Evolutionary conservation across 2,888 invertebrate genomes (phyloP).

Genomic region (Rhodophaea formosa): DNA sequence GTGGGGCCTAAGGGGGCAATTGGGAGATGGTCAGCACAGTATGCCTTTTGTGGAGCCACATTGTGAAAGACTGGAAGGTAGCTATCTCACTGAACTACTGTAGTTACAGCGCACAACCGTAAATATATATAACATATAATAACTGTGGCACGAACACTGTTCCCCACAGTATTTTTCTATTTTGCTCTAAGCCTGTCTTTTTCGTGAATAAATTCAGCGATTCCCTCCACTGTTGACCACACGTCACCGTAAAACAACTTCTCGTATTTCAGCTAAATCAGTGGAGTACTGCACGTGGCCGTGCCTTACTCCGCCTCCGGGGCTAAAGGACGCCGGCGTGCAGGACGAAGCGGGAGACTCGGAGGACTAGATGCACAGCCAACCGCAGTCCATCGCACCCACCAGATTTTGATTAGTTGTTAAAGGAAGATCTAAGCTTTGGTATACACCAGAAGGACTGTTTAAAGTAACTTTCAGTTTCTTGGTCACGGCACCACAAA

Average conservation of each 20-base stretch:
- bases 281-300: neutral
- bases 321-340: neutral
- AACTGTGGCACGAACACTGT: no score
- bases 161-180: neutral
- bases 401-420: no score
- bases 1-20: constrained; percentile 80
- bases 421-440: no score
- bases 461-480: no score
- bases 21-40: constrained; percentile 78
- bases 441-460: no score
- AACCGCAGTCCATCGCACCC: no score
- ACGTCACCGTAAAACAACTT: no score
- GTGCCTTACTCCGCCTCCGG: neutral
- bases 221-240: no score
- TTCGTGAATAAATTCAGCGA: no score
- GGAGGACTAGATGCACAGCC: neutral
- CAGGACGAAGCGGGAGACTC: neutral
- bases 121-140: no score
- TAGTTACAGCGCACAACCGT: no score
- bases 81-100: neutral
- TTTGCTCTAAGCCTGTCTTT: neutral
- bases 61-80: constrained; percentile 28
- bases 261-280: neutral
- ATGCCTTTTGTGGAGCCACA: constrained; percentile 49
- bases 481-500: no score